Evolutionary conservation across 2,113 vertebrate genomes (phyloP).

Genomic region (Castor canadensis): DNA sequence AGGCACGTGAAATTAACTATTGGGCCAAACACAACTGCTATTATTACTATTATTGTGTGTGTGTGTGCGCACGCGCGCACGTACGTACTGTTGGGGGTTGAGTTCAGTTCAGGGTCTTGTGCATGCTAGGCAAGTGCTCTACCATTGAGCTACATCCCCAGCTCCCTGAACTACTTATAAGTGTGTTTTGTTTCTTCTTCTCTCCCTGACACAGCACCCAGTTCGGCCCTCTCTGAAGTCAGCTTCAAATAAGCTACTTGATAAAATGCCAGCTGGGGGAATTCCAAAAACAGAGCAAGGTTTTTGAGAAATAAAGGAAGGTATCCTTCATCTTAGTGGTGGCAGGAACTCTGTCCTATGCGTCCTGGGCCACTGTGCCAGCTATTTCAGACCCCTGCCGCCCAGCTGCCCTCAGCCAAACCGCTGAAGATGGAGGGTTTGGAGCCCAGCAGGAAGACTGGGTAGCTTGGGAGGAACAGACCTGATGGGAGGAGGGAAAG

Average conservation of each 20-base stretch:
- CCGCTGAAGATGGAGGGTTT: not conserved
- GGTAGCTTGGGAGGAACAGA: not conserved
- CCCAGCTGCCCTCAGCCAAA: not conserved
- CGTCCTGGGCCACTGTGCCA: not conserved
- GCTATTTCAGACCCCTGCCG: not conserved
- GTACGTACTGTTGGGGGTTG: not conserved
- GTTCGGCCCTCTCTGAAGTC: constrained; percentile 44
- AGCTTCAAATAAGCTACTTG: not conserved
- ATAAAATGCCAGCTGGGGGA: not conserved
- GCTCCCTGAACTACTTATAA: not conserved
- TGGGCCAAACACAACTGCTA: not conserved
- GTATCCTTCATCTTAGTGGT: not conserved
- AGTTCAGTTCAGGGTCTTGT: not conserved
- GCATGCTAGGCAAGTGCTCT: not conserved
- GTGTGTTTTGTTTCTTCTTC: not conserved
- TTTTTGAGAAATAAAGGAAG: constrained; percentile 40
- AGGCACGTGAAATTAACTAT: not conserved
- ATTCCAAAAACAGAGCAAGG: not conserved
- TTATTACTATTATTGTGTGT: not conserved
- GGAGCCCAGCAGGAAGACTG: not conserved
- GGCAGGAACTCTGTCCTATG: not conserved
- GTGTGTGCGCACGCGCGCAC: too few species aligned
- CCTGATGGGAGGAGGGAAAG: too few species aligned
- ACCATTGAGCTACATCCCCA: not conserved
- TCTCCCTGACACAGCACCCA: constrained; percentile 25